Conservation (phyloP, 2,888 invertebrate species). For the Norana najaformis region DNA sequence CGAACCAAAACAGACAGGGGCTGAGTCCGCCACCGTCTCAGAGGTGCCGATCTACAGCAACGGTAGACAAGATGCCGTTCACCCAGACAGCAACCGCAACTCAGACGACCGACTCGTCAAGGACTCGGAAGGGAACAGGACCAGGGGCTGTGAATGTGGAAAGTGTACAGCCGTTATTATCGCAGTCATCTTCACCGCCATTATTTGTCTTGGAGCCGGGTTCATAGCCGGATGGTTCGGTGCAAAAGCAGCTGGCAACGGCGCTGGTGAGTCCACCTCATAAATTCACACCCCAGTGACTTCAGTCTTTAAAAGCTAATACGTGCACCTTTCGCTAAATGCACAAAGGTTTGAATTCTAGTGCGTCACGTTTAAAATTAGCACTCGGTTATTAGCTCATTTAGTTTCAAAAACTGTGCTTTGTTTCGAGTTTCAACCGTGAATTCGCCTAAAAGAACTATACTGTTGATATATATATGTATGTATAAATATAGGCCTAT, state of each 20-base stretch:
- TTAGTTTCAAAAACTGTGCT: neutral
- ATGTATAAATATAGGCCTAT: no score
- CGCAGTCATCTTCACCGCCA: conserved; percentile 29
- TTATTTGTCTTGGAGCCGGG: conserved; percentile 29
- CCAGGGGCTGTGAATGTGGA: neutral
- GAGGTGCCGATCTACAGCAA: neutral
- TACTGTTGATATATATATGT: neutral
- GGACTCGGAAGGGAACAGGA: neutral
- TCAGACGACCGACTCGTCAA: neutral
- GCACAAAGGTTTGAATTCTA: no score
- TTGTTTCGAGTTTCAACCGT: neutral
- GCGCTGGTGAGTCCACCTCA: neutral
- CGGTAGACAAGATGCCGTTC: neutral
- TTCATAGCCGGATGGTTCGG: conserved; percentile 29
- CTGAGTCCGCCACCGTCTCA: neutral
- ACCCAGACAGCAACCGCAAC: neutral
- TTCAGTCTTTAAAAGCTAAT: neutral
- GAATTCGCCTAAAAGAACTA: neutral
- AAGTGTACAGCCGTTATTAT: conserved; percentile 7
- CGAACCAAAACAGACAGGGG: neutral
- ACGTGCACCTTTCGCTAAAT: no score
- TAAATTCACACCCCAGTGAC: no score
- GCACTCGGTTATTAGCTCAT: neutral
- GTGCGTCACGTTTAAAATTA: no score
- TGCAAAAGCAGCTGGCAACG: neutral